phyloP scores from a whole-genome alignment of 1,140 invertebrate genomes.

The Eubasilissa regina region DNA sequence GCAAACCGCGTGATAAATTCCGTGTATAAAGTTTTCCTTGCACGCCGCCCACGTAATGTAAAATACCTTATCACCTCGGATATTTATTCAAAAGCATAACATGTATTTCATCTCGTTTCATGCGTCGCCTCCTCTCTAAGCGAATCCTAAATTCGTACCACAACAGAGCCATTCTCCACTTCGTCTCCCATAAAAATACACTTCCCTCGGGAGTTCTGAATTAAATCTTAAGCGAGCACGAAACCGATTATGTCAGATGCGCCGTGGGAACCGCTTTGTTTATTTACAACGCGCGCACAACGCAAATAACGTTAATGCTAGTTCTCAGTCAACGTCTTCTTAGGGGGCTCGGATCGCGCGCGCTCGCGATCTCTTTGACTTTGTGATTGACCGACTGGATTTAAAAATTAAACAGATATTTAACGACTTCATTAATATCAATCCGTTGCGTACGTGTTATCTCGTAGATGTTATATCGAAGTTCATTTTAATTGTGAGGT shows the following conservation, averaged over 20 bases:
- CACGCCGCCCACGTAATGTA: neutral
- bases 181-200: slow-evolving; percentile 50
- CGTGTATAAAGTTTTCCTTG: neutral
- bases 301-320: no score
- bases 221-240: slow-evolving; percentile 54
- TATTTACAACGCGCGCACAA: slow-evolving; percentile 21
- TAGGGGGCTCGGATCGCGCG: neutral
- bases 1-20: no score
- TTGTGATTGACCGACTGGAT: no score
- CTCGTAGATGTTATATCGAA: no score
- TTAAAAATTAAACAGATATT: no score
- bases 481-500: no score
- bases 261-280: slow-evolving; percentile 34
- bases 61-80: neutral
- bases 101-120: slow-evolving; percentile 31
- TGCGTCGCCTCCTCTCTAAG: neutral
- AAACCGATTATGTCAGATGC: slow-evolving; percentile 55
- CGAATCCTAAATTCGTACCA: slow-evolving; percentile 35
- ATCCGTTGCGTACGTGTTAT: no score
- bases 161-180: slow-evolving; percentile 8
- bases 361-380: no score
- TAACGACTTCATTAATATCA: no score
- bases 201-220: slow-evolving; percentile 51
- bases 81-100: slow-evolving; percentile 8
- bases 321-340: neutral